Evolutionary conservation across 2,888 invertebrate species (phyloP).

Genomic region (Brachynemurus nebulosus): DNA sequence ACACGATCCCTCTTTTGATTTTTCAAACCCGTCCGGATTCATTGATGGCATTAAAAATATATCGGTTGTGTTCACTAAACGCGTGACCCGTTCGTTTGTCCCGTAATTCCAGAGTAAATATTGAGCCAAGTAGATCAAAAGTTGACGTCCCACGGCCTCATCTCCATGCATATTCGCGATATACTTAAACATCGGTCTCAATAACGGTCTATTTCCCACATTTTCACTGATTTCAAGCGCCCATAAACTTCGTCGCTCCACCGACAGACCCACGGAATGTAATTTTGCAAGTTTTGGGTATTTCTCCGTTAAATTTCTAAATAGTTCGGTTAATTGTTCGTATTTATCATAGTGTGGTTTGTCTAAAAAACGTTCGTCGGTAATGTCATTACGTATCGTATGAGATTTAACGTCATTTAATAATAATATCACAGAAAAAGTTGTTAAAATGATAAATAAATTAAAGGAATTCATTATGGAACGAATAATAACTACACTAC

Average conservation of each 20-base stretch:
- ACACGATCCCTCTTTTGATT: constrained; percentile 62
- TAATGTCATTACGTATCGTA: constrained; percentile 15
- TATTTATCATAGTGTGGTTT: constrained; percentile 53
- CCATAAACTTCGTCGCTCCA: constrained; percentile 65
- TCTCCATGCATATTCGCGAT: constrained; percentile 97
- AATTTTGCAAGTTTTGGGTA: constrained; percentile 58
- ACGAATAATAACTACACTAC: no score
- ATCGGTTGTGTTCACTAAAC: constrained; percentile 71
- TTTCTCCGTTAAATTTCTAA: constrained; percentile 42
- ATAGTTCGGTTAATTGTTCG: constrained; percentile 50
- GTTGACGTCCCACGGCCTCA: constrained; percentile 75
- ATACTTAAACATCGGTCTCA: constrained; percentile 83
- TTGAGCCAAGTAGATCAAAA: constrained; percentile 69
- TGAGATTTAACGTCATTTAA: neutral
- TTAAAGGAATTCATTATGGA: no score
- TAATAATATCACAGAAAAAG: neutral
- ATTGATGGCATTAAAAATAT: constrained; percentile 93
- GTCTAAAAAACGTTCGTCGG: constrained; percentile 41
- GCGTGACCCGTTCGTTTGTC: constrained; percentile 51
- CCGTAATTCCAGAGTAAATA: constrained; percentile 70
- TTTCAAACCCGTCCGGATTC: constrained; percentile 77
- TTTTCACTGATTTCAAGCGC: constrained; percentile 69
- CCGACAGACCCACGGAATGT: constrained; percentile 70
- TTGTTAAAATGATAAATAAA: no score
- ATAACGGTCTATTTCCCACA: constrained; percentile 40